Evolutionary conservation across 2,888 invertebrate genomes (phyloP).

Genomic region (Sesia bembeciformis): DNA sequence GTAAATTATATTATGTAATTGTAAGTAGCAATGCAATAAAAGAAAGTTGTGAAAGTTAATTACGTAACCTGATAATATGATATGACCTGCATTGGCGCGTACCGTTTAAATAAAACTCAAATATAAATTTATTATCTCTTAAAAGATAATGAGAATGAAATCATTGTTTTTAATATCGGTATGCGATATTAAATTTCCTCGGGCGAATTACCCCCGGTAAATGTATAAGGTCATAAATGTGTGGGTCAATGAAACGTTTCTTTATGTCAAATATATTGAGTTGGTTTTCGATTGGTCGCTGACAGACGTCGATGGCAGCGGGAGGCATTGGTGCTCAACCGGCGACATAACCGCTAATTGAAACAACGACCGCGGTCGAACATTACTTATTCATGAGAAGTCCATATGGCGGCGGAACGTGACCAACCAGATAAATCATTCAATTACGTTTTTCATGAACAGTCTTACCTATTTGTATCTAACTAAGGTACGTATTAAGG

Average conservation of each 20-base stretch:
- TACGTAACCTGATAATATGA: too few relatives aligned
- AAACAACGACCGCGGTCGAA: constrained; percentile 67
- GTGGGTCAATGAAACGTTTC: constrained; percentile 14
- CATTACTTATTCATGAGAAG: constrained; percentile 73
- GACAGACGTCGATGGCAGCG: constrained; percentile 17
- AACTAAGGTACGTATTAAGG: too few relatives aligned
- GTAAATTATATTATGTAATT: too few relatives aligned
- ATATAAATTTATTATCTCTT: too few relatives aligned
- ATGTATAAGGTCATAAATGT: constrained; percentile 8
- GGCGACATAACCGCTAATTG: constrained; percentile 71
- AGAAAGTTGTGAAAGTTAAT: too few relatives aligned
- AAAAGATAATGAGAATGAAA: too few relatives aligned
- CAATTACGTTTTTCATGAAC: constrained; percentile 67
- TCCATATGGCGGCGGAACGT: constrained; percentile 69
- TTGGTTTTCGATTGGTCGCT: constrained; percentile 16
- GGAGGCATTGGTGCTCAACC: constrained; percentile 47
- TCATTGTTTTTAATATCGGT: constrained; percentile 16
- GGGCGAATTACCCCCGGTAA: constrained; percentile 10
- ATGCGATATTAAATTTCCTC: constrained; percentile 14
- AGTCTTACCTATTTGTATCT: constrained; percentile 6
- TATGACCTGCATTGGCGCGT: too few relatives aligned
- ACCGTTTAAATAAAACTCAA: too few relatives aligned
- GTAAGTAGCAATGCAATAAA: too few relatives aligned
- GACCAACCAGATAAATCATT: constrained; percentile 69
- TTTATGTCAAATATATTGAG: constrained; percentile 24